Evolutionary conservation across 2,797 vertebrate species (phyloP), one percentile per base, ranked within the genome.

Genomic region (Dermochelys coriacea): DNA sequence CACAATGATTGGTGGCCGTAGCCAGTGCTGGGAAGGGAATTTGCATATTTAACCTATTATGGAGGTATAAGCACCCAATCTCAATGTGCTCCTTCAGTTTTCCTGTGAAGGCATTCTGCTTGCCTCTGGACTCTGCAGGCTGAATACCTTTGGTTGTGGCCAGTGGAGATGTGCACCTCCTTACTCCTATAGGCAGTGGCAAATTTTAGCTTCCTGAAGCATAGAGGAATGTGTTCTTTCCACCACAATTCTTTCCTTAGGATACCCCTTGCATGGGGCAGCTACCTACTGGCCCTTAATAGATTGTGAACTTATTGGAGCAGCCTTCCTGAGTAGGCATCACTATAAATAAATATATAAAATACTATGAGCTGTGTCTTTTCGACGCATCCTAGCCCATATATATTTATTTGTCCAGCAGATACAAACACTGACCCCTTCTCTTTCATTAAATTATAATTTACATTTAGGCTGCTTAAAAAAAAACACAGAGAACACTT

Each of bases 331-430:
- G 78, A 29, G 49, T 91, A 93, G 23, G 19, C 82, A 88, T 91
- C 10, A 87, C 81, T 12, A 4, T 77, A 94, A 93, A 87, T 77
- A 51, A 50, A 25, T 94, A 84, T 54, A 68, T 92, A 83, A 84
- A 25, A 93, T 84, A 93, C 47, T 34, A 37, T 91, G n/a, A 79
- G 80, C 50, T 92, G 47, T 21, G 80, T 89, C 64, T 64, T 93
- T 96, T 91, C 87, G 64, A 95, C 87, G 51, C 87, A 83, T 87
- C 51, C 27, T 83, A 80, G 31, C 45, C 91, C 59, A 88, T 71
- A 41, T 51, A 54, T 89, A 91, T 96, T 91, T 94, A 89, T 95
- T 90, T 83, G 71, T 94, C 95, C 86, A 12, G 1, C 68, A 82
- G 78, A 87, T 96, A 47, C 10, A 55, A 93, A 85, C 77, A 85